phyloP scores from a whole-genome alignment of 2,888 invertebrate genomes.

The Pilophorus perplexus region DNA sequence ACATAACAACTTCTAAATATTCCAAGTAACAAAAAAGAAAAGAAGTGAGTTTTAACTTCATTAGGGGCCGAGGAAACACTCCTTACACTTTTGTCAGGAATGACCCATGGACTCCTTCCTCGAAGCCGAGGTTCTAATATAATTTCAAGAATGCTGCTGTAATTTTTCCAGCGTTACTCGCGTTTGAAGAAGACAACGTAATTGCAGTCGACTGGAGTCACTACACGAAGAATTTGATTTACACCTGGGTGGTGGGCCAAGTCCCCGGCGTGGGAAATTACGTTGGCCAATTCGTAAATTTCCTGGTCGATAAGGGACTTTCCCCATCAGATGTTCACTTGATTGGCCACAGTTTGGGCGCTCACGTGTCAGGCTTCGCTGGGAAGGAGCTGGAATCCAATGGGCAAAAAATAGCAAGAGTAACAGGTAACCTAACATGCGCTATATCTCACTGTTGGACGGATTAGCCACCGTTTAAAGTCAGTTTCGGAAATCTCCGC shows the following conservation, averaged over 20 bases:
- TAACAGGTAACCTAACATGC: slow-evolving; percentile 29
- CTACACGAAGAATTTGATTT: slow-evolving; percentile 29
- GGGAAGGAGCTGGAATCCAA: slow-evolving; percentile 30
- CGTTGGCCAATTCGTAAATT: slow-evolving; percentile 37
- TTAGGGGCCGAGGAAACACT: no score
- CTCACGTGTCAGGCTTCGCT: slow-evolving; percentile 44
- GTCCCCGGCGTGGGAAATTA: slow-evolving; percentile 34
- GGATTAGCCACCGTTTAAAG: no score
- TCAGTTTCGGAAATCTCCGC: no score
- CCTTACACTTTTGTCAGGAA: no score
- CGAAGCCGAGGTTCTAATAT: no score
- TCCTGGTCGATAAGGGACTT: slow-evolving; percentile 30
- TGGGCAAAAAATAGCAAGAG: slow-evolving; percentile 9
- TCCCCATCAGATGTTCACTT: slow-evolving; percentile 22
- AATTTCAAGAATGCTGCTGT: no score
- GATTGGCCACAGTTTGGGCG: slow-evolving; percentile 43
- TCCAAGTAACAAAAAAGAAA: no score
- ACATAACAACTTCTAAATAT: no score
- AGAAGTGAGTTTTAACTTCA: no score
- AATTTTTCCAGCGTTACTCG: slow-evolving; percentile 13
- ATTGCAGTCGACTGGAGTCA: slow-evolving; percentile 44
- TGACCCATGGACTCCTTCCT: no score
- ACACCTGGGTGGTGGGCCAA: slow-evolving; percentile 21
- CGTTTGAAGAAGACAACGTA: slow-evolving; percentile 35
- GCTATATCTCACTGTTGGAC: background rate